phyloP scores from a whole-genome alignment of 1,140 invertebrate species.

The Thaumatotibia leucotreta region DNA sequence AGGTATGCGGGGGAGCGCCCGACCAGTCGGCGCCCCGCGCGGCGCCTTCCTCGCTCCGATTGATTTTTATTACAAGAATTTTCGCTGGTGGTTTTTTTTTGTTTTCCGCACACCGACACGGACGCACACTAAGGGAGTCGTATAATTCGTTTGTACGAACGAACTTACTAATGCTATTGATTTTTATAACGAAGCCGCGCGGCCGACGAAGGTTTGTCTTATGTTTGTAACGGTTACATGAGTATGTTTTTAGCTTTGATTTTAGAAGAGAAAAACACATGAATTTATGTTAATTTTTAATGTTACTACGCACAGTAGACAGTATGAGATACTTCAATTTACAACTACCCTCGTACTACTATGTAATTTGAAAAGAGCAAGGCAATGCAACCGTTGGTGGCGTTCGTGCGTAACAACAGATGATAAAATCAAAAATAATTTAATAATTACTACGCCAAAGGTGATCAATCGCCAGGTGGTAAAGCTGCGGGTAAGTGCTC shows the following conservation, averaged over 20 bases:
- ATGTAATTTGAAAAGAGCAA: no score
- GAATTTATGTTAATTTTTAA: neutral
- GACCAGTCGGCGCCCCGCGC: slow-evolving; percentile 61
- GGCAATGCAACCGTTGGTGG: no score
- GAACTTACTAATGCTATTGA: slow-evolving; percentile 71
- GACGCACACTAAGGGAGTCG: slow-evolving; percentile 62
- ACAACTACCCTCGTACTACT: neutral
- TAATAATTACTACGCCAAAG: no score
- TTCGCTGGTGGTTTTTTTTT: slow-evolving; percentile 71
- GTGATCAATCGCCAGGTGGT: no score
- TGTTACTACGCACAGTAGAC: neutral
- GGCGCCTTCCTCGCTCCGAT: slow-evolving; percentile 72
- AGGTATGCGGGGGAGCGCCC: slow-evolving; percentile 47
- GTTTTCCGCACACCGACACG: slow-evolving; percentile 64
- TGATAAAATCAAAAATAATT: no score
- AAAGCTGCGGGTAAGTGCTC: no score
- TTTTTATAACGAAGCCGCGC: slow-evolving; percentile 67
- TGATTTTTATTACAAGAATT: slow-evolving; percentile 78
- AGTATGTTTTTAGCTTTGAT: neutral
- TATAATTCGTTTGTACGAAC: slow-evolving; percentile 74
- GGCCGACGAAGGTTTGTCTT: neutral
- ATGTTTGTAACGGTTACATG: neutral
- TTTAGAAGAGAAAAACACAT: neutral
- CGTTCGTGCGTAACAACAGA: no score
- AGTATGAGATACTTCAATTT: neutral